phyloP scores from a whole-genome alignment of 2,888 invertebrate genomes.

The Aporophyla lueneburgensis region DNA sequence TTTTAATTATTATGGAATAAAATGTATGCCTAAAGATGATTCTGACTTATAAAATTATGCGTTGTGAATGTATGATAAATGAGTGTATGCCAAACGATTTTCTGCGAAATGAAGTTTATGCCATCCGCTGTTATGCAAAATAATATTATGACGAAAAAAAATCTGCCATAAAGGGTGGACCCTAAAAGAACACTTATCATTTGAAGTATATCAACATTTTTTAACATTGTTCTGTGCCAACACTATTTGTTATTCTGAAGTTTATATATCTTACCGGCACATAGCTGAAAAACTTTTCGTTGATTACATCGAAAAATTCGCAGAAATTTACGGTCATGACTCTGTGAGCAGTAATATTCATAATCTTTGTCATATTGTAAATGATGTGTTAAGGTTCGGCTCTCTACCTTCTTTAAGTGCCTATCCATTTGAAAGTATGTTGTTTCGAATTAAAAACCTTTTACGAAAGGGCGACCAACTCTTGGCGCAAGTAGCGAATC shows the following conservation, averaged over 20 bases:
- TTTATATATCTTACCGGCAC: constrained; percentile 5
- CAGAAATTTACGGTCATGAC: constrained; percentile 13
- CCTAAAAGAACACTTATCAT: constrained; percentile 10
- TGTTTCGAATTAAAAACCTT: constrained; percentile 7
- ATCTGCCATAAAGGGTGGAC: too few relatives aligned
- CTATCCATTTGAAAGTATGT: constrained; percentile 10
- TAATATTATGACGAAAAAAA: too few relatives aligned
- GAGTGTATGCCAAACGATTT: too few relatives aligned
- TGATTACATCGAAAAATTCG: constrained; percentile 14
- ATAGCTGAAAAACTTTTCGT: constrained; percentile 13
- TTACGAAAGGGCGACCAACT: constrained; percentile 12
- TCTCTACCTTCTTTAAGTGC: constrained; percentile 15
- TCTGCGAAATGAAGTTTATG: too few relatives aligned
- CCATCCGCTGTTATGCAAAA: too few relatives aligned
- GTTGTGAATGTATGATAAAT: too few relatives aligned
- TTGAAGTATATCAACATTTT: constrained; percentile 16
- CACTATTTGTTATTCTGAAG: constrained; percentile 37
- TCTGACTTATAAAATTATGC: too few relatives aligned
- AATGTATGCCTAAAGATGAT: too few relatives aligned
- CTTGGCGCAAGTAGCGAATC: not conserved
- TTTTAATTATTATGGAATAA: too few relatives aligned
- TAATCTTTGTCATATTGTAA: constrained; percentile 16
- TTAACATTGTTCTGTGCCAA: constrained; percentile 15
- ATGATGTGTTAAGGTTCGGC: constrained; percentile 6
- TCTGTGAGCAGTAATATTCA: constrained; percentile 18